Evolutionary conservation across 2,888 invertebrate genomes (phyloP).

Genomic region (Euphydryas editha): DNA sequence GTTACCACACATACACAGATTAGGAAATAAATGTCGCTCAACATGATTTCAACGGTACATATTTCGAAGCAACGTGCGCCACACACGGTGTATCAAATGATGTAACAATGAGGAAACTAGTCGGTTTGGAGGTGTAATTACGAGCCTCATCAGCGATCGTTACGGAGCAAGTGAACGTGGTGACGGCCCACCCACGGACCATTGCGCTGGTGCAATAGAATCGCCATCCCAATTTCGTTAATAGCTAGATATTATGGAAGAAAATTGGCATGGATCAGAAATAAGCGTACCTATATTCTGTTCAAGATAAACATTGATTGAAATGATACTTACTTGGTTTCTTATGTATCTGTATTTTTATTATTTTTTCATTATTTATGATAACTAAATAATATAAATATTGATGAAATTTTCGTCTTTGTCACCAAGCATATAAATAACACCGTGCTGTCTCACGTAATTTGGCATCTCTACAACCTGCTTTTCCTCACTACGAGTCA

Average conservation of each 20-base stretch:
- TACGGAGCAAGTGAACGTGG: constrained; percentile 51
- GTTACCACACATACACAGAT: constrained; percentile 15
- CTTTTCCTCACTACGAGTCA: too few species aligned
- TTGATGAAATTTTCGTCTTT: too few species aligned
- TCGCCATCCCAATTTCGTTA: constrained; percentile 20
- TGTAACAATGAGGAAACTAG: constrained; percentile 69
- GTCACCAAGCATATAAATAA: too few species aligned
- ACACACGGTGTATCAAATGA: constrained; percentile 67
- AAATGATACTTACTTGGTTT: neutral
- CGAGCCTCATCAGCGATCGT: constrained; percentile 69
- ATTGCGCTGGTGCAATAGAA: constrained; percentile 14
- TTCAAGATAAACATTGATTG: neutral
- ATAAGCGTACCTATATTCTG: neutral
- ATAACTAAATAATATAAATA: too few species aligned
- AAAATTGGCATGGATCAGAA: constrained; percentile 13
- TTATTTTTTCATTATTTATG: too few species aligned
- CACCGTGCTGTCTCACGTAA: too few species aligned
- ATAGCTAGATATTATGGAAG: constrained; percentile 11
- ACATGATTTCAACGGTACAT: constrained; percentile 35
- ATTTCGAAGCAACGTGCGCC: constrained; percentile 52
- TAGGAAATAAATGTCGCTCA: constrained; percentile 33
- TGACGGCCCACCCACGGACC: constrained; percentile 59
- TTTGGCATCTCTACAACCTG: too few species aligned
- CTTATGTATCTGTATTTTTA: too few species aligned
- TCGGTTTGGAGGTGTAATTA: constrained; percentile 70